Percentiles rank a stretch among this genome's conserved stretches.
phyloP scores from a whole-genome alignment of 2,888 invertebrate genomes.

The Thyatira batis region DNA sequence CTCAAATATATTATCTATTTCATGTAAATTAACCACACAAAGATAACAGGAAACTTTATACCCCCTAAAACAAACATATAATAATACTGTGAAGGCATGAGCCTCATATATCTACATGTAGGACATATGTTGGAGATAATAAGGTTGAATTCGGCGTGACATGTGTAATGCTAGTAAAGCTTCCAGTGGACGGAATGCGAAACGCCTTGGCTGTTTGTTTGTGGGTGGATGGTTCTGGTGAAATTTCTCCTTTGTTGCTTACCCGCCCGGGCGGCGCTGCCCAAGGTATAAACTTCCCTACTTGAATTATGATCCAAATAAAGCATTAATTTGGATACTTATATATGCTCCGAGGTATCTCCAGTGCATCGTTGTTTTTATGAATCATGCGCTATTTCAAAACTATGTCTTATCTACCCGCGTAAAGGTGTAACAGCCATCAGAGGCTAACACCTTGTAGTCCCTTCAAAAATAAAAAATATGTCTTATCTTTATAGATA shows the following conservation, averaged over 20 bases:
- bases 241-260: conserved; percentile 78
- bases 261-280: conserved; percentile 45
- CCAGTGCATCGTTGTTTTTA: too few species aligned
- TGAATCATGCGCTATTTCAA: too few species aligned
- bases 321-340: too few species aligned
- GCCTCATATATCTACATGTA: conserved; percentile 23
- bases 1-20: background rate
- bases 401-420: too few species aligned
- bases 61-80: conserved; percentile 1
- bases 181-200: conserved; percentile 72
- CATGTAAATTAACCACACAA: background rate
- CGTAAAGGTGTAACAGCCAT: too few species aligned
- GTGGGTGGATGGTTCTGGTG: conserved; percentile 73
- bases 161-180: conserved; percentile 31
- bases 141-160: conserved; percentile 49
- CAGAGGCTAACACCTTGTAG: too few species aligned
- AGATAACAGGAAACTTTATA: background rate
- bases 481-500: too few species aligned
- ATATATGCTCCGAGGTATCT: background rate
- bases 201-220: conserved; percentile 70
- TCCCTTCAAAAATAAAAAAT: too few species aligned
- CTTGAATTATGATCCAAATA: background rate
- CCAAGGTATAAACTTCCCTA: conserved; percentile 10
- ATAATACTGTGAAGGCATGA: conserved; percentile 5
- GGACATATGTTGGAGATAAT: conserved; percentile 35